phyloP scores from a whole-genome alignment of 2,797 vertebrate species.

The Loris lydekkerianus region DNA sequence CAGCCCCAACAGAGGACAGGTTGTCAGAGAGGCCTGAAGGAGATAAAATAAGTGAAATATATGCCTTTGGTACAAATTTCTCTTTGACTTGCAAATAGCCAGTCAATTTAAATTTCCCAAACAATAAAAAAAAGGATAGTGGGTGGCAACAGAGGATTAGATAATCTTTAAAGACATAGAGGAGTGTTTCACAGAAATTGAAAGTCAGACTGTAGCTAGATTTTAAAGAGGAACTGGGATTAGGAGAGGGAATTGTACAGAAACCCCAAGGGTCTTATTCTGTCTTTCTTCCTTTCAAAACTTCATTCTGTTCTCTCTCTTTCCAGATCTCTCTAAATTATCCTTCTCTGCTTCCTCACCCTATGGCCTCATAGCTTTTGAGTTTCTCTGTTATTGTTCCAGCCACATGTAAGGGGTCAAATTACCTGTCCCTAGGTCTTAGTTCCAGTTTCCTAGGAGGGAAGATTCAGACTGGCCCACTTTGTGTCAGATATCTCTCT shows the following conservation, averaged over 20 bases:
- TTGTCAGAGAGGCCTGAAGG: conserved; percentile 58
- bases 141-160: background rate
- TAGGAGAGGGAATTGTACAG: background rate
- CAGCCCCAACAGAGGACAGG: conserved; percentile 54
- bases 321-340: background rate
- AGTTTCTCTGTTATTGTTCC: background rate
- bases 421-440: background rate
- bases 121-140: background rate
- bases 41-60: conserved; percentile 10
- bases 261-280: background rate
- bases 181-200: background rate
- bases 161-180: background rate
- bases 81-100: conserved; percentile 45
- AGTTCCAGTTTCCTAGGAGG: background rate
- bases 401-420: background rate
- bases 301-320: background rate
- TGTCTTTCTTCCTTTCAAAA: background rate
- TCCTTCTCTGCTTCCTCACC: background rate
- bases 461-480: background rate
- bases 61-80: conserved; percentile 1
- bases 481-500: background rate
- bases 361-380: background rate
- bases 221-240: conserved; percentile 48
- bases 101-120: conserved; percentile 16
- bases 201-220: background rate